phyloP scores from a whole-genome alignment of 2,888 invertebrate species.

The Urechis unicinctus region DNA sequence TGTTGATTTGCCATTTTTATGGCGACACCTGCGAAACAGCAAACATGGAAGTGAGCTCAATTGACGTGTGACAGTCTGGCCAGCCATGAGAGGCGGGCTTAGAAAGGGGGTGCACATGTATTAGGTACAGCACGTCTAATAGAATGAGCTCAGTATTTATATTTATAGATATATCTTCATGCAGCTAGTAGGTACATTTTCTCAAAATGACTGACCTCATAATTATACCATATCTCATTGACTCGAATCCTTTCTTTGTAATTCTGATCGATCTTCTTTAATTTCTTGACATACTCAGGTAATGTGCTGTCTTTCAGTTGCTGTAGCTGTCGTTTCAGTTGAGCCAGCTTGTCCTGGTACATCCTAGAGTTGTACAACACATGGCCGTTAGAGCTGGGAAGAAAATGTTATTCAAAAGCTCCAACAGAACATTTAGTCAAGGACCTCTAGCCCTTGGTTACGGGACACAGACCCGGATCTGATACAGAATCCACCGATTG shows the following conservation, averaged over 20 bases:
- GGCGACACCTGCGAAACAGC: too few species aligned
- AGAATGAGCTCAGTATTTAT: too few species aligned
- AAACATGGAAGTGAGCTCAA: too few species aligned
- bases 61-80: too few species aligned
- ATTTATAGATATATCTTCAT: too few species aligned
- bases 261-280: slow-evolving; percentile 75
- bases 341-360: slow-evolving; percentile 78
- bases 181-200: too few species aligned
- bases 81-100: too few species aligned
- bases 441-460: background rate
- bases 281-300: slow-evolving; percentile 75
- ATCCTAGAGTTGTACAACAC: slow-evolving; percentile 54
- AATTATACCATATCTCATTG: slow-evolving; percentile 47
- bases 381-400: background rate
- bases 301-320: slow-evolving; percentile 80
- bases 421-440: background rate
- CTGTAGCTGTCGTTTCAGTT: slow-evolving; percentile 79
- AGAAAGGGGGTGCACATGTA: too few species aligned
- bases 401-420: background rate
- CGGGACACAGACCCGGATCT: too few species aligned
- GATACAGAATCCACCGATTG: too few species aligned
- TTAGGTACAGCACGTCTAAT: too few species aligned
- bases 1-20: too few species aligned
- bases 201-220: slow-evolving; percentile 46
- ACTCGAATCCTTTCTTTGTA: slow-evolving; percentile 65